Conservation (phyloP, 2,888 invertebrate species). For the Latrodectus hesperus region DNA sequence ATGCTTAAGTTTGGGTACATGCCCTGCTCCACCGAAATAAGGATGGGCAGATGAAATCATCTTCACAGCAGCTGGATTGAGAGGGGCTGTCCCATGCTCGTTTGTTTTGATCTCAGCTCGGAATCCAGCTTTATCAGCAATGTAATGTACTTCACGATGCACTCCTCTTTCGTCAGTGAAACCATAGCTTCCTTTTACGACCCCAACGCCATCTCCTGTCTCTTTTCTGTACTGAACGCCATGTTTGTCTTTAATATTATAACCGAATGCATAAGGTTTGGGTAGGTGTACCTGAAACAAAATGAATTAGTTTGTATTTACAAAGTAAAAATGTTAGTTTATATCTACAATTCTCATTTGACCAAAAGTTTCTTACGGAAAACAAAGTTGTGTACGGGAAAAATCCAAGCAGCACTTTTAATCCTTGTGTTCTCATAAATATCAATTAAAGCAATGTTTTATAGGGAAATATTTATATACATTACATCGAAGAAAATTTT, state of each 20-base stretch:
- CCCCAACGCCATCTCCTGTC: slow-evolving; percentile 35
- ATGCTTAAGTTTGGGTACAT: neutral
- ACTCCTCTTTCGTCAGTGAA: slow-evolving; percentile 56
- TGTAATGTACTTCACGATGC: slow-evolving; percentile 33
- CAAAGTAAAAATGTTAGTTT: too few species aligned
- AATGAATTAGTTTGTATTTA: too few species aligned
- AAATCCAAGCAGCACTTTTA: too few species aligned
- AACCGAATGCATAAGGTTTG: slow-evolving; percentile 45
- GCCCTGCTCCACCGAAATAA: slow-evolving; percentile 34
- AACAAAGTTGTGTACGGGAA: too few species aligned
- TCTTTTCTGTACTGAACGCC: slow-evolving; percentile 52
- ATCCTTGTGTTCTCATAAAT: too few species aligned
- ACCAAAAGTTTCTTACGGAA: too few species aligned
- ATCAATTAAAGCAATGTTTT: too few species aligned
- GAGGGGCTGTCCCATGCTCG: slow-evolving; percentile 50
- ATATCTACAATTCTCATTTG: too few species aligned
- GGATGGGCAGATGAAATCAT: slow-evolving; percentile 40
- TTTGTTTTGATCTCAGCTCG: slow-evolving; percentile 46
- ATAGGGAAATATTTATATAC: too few species aligned
- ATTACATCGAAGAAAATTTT: too few species aligned
- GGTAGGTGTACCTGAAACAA: slow-evolving; percentile 21
- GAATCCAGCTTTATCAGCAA: slow-evolving; percentile 43
- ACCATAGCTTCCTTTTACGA: slow-evolving; percentile 57
- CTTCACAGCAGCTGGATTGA: slow-evolving; percentile 41
- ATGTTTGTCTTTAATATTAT: slow-evolving; percentile 49